Evolutionary conservation across 2,888 invertebrate species (phyloP).

Genomic region (Caenorhabditis sp.): DNA sequence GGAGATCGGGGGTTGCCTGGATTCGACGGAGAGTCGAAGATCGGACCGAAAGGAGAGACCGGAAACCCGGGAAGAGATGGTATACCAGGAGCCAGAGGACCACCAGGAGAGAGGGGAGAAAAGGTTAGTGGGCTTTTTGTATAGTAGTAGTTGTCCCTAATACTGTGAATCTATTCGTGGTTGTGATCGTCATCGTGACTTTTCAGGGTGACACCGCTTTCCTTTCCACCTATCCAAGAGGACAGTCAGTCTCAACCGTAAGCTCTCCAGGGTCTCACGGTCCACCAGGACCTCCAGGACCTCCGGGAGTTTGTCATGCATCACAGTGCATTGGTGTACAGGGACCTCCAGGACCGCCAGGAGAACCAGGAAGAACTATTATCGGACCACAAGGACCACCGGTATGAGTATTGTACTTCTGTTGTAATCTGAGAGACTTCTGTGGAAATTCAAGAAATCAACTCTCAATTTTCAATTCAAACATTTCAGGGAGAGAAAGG

Average conservation of each 20-base stretch:
- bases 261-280: constrained; percentile 42
- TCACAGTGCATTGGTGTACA: constrained; percentile 51
- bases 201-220: constrained; percentile 65
- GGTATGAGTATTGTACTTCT: constrained; percentile 58
- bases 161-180: constrained; percentile 7
- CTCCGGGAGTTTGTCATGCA: constrained; percentile 57
- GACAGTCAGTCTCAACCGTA: constrained; percentile 15
- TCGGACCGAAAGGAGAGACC: constrained; percentile 81
- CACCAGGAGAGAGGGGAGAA: constrained; percentile 77
- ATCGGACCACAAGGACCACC: constrained; percentile 70
- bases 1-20: constrained; percentile 82
- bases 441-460: not conserved
- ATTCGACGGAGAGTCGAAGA: constrained; percentile 82
- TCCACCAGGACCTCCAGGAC: constrained; percentile 65
- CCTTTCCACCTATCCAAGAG: constrained; percentile 51
- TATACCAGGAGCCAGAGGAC: constrained; percentile 77
- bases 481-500: constrained; percentile 81
- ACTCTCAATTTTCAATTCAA: not conserved
- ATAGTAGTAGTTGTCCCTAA: not conserved
- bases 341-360: constrained; percentile 63
- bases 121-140: constrained; percentile 69
- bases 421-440: constrained; percentile 3
- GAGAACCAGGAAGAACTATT: constrained; percentile 58
- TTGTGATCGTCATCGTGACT: constrained; percentile 14
- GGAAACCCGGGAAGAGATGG: constrained; percentile 80